phyloP scores from a whole-genome alignment of 2,888 invertebrate species.

The Aphelenchoides bicaudatus region DNA sequence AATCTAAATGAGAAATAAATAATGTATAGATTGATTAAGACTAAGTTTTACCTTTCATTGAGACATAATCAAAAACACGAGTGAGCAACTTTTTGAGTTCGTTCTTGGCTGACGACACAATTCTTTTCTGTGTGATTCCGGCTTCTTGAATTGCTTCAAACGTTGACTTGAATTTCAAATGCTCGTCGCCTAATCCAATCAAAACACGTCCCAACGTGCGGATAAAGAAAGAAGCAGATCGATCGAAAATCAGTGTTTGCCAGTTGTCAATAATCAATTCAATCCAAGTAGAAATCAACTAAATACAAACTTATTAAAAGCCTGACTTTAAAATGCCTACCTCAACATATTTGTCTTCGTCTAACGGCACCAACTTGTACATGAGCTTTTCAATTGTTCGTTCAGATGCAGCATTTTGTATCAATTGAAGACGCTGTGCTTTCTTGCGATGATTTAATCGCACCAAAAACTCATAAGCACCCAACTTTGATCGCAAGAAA shows the following conservation, averaged over 20 bases:
- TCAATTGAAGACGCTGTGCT: conserved; percentile 1
- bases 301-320: background rate
- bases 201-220: conserved; percentile 10
- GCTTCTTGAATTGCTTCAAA: background rate
- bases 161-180: background rate
- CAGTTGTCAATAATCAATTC: conserved; percentile 17
- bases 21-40: background rate
- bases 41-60: conserved; percentile 13
- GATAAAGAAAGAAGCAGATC: conserved; percentile 12
- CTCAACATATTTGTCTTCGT: conserved; percentile 15
- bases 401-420: conserved; percentile 5
- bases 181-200: conserved; percentile 1
- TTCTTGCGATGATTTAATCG: conserved; percentile 11
- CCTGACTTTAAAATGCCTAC: background rate
- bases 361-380: conserved; percentile 10
- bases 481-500: background rate
- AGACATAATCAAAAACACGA: conserved; percentile 14
- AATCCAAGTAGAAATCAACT: conserved; percentile 7
- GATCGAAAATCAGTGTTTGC: conserved; percentile 15
- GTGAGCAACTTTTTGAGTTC: conserved; percentile 9
- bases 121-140: background rate
- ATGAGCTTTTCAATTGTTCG: conserved; percentile 12
- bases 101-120: background rate
- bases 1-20: conserved; percentile 2
- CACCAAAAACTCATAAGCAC: conserved; percentile 13